Percentiles rank a stretch among this genome's conserved stretches.
Evolutionary conservation across 2,113 vertebrate genomes (phyloP).

Genomic region (Seriola quinqueradiata): DNA sequence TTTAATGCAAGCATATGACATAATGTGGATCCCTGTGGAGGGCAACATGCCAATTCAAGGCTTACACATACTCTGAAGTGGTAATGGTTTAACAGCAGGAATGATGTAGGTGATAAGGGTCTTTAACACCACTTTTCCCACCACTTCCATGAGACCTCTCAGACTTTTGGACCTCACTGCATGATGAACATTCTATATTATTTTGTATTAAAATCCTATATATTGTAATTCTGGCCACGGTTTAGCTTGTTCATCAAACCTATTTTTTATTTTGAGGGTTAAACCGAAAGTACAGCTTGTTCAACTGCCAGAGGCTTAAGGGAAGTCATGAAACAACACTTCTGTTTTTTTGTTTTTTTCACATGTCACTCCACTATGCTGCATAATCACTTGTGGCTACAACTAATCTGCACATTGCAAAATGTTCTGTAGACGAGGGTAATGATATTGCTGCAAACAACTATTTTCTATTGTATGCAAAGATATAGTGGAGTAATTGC

Average conservation of each 20-base stretch:
- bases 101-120: constrained; percentile 10
- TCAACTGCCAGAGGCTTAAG: too few species aligned
- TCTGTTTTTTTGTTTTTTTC: too few species aligned
- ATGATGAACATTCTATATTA: not conserved
- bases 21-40: not conserved
- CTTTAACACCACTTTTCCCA: not conserved
- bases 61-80: constrained; percentile 1
- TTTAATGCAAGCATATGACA: not conserved
- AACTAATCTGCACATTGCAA: not conserved
- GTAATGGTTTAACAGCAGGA: constrained; percentile 29
- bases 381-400: not conserved
- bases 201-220: not conserved
- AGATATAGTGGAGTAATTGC: too few species aligned
- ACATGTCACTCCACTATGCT: not conserved
- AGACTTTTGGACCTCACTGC: too few species aligned
- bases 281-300: not conserved
- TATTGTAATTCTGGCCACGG: not conserved
- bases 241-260: not conserved
- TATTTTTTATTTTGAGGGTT: not conserved
- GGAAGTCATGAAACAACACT: too few species aligned
- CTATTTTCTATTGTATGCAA: too few species aligned
- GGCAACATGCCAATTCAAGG: constrained; percentile 21
- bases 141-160: too few species aligned
- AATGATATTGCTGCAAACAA: too few species aligned
- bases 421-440: too few species aligned